These are phyloP conservation scores for Agrilus planipennis DNA, from an alignment of 1,140 invertebrate species.

Conservation along the genomic window DNA sequence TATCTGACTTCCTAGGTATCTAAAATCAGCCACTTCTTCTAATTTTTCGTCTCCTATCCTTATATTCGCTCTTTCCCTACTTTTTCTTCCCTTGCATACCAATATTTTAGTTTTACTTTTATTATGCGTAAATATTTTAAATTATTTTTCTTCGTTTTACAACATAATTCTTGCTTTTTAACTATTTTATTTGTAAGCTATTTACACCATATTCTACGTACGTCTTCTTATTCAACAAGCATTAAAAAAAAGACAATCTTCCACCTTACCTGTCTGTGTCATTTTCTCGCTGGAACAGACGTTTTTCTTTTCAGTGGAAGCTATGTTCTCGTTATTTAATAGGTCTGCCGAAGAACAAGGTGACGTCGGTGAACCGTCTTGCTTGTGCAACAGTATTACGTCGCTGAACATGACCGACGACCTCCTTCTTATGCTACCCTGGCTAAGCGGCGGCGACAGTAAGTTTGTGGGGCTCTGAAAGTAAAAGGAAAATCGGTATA, in stretches of 20 bases:
- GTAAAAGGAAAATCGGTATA: too few species aligned
- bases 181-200: too few species aligned
- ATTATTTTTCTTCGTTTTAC: too few species aligned
- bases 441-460: constrained; percentile 51
- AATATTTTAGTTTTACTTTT: too few species aligned
- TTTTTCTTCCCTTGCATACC: too few species aligned
- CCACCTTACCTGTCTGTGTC: constrained; percentile 62
- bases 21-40: too few species aligned
- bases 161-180: too few species aligned
- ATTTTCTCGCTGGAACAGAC: constrained; percentile 78
- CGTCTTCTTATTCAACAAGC: neutral
- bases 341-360: constrained; percentile 26
- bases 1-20: too few species aligned
- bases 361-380: constrained; percentile 13
- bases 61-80: too few species aligned
- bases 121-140: too few species aligned
- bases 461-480: constrained; percentile 35
- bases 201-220: too few species aligned
- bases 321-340: constrained; percentile 18
- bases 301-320: constrained; percentile 43
- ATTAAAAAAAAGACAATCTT: neutral
- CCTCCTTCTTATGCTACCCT: constrained; percentile 40
- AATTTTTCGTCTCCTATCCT: too few species aligned
- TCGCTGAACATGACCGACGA: constrained; percentile 83
- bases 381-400: constrained; percentile 61